A percentile compares a stretch with the other conserved stretches of the same genome.
Conservation (phyloP, 2,797 vertebrate species). For the Darevskia mixta region DNA sequence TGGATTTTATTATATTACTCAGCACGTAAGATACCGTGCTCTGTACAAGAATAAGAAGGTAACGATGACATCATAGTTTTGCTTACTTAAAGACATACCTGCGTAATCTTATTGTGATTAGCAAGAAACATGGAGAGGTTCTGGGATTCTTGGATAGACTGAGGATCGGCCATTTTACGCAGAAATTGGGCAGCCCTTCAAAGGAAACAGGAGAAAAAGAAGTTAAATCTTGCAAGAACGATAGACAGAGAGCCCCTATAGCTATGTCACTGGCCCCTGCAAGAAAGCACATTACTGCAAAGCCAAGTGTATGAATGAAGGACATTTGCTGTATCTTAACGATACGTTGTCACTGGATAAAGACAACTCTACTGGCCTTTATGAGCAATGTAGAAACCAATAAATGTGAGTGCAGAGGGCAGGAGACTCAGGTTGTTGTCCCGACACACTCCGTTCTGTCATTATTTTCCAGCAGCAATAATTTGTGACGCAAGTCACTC, state of each 20-base stretch:
- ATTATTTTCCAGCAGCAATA: background rate
- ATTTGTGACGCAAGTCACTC: background rate
- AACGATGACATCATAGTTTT: background rate
- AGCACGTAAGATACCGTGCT: background rate
- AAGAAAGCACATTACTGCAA: background rate
- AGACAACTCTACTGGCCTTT: background rate
- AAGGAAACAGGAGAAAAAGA: slow-evolving; percentile 19
- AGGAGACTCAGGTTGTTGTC: background rate
- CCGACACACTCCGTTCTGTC: background rate
- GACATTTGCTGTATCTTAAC: background rate
- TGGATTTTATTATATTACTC: background rate
- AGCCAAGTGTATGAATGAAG: background rate
- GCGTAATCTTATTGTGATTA: slow-evolving; percentile 99
- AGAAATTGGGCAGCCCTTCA: slow-evolving; percentile 96
- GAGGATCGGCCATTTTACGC: slow-evolving; percentile 97
- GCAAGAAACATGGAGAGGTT: slow-evolving; percentile 99
- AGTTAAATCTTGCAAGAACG: background rate
- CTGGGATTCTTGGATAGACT: slow-evolving; percentile 98
- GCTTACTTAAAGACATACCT: slow-evolving; percentile 79
- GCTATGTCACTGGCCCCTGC: background rate
- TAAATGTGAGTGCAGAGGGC: background rate
- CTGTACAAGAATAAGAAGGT: background rate
- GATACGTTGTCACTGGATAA: accelerated
- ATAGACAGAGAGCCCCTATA: background rate
- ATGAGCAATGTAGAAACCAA: background rate